Conservation (phyloP, 2,888 invertebrate genomes). For the Meghimatium bilineatum region DNA sequence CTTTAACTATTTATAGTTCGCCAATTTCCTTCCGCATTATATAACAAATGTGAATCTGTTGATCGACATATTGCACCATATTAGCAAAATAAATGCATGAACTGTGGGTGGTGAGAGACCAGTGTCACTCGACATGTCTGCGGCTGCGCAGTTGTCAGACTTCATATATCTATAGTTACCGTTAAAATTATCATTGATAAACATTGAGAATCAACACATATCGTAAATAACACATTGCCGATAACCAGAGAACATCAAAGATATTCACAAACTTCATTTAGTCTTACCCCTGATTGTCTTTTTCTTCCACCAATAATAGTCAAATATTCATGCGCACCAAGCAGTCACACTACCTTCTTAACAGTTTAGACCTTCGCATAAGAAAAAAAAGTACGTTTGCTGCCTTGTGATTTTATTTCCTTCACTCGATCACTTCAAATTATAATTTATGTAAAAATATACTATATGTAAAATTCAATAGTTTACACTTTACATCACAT, state of each 20-base stretch:
- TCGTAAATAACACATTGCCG: background rate
- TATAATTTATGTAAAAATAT: background rate
- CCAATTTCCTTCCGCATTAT: background rate
- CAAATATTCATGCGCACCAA: conserved; percentile 24
- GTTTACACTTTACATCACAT: no score
- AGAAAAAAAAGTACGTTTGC: background rate
- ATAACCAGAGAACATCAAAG: background rate
- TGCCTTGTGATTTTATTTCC: background rate
- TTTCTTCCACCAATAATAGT: conserved; percentile 14
- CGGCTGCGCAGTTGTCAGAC: conserved; percentile 38
- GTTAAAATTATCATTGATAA: background rate
- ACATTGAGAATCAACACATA: background rate
- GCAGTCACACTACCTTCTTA: background rate
- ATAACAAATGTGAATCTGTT: background rate
- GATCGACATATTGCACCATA: background rate
- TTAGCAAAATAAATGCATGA: conserved; percentile 12
- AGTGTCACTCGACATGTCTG: conserved; percentile 22
- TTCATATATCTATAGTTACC: background rate
- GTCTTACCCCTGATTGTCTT: conserved; percentile 16
- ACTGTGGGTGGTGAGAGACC: background rate
- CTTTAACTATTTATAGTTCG: background rate
- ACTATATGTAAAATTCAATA: background rate
- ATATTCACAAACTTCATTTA: background rate
- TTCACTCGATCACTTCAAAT: background rate
- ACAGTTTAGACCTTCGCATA: background rate